Evolutionary conservation across 2,888 invertebrate species (phyloP), one percentile per base, ranked within the genome.

Genomic region (Eristalis pertinax): DNA sequence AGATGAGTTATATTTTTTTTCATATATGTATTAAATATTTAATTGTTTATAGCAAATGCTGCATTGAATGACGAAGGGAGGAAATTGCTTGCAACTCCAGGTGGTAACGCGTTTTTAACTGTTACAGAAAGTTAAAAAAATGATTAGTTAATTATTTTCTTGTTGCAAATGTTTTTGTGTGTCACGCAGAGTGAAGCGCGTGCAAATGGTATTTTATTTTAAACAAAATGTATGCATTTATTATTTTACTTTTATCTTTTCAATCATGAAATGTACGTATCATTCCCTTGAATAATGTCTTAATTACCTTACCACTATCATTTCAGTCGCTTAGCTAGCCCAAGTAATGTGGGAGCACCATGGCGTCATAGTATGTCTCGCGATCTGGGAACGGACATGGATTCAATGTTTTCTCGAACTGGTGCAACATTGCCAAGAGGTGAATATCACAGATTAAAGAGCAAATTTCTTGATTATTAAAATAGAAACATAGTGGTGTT

Each of bases 311-410:
- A 35, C 29, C 13, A 32, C 11, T 58, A 41, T 83, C 73, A 84
- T 90, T 90, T 89, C 90, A 93, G 93, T 89, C 92, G 93, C 74
- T 90, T 93, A 76, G 92, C 92, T 80, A 92, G 90, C 84, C 89
- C 89, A 76, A 89, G 89, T 75, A 90, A 89, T 89, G 88, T 91
- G 35, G 91, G 90, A 74, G 91, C 92, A 94, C 92, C 93, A 58
- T 95, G 96, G 95, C 93, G 95, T 86, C 94, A 95, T 88, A 95
- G 95, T 91, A 94, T 95, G 89, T 94, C 94, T 89, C 95, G 96
- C 90, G 96, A 96, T 91, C 92, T 96, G 91, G 95, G 95, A 91
- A 94, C 95, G 68, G 96, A 96, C 91, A 95, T 96, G 93, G 96
- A 96, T 91, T 95, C 95, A 81, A 95, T 96, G 93, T 96, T 96